Base-by-base conservation (phyloP, 2,113 vertebrate genomes). In the Nesoenas mayeri region DNA sequence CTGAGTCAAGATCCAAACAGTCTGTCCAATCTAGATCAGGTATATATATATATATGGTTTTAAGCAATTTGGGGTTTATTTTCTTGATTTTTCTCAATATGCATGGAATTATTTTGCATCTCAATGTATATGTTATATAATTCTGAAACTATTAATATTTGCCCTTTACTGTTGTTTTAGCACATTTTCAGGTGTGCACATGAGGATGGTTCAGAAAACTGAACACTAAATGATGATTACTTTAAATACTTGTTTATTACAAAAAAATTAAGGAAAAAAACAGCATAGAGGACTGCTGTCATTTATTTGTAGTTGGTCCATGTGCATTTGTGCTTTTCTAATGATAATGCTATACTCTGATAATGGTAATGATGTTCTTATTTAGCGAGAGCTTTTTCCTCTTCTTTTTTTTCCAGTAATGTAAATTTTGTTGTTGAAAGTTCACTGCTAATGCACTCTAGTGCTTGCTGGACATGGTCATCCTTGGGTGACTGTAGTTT, bases 1-100 rank as follows among this genome's bases (percentile, higher is more conserved):
- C 98, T 99, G 58, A 99, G 99, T 94, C 98, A 99, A 91, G 99
- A 99, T 96, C 99, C 99, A 44, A 99, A 99, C 97, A 99, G 99
- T 65, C 98, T 99, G 78, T 99, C 99, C 85, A 99, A 99, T 95
- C 97, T 99, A 62, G 99, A 99, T 95, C 99, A 99, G 99, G 99
- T 99, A 88, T 74, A 60, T 99, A 88, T 74, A 60, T 99, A 88
- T 72, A 60, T 66, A 29, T 25, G 71, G 16, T 22, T 54, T 64
- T 47, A 48, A 94, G n/a, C 31, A 65, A 13, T 34, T 72, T 29
- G 0, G 12, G 8, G 2, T 29, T 88, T 58, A 10, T 87, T 85
- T 62, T 54, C 34, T 85, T 53, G 36, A 5, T 34, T 44, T 91
- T 79, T 79, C 56, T 89, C 51, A 34, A 4, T 36, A 48, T 34